phyloP scores from a whole-genome alignment of 1,140 invertebrate species.

The Aphis craccivora region DNA sequence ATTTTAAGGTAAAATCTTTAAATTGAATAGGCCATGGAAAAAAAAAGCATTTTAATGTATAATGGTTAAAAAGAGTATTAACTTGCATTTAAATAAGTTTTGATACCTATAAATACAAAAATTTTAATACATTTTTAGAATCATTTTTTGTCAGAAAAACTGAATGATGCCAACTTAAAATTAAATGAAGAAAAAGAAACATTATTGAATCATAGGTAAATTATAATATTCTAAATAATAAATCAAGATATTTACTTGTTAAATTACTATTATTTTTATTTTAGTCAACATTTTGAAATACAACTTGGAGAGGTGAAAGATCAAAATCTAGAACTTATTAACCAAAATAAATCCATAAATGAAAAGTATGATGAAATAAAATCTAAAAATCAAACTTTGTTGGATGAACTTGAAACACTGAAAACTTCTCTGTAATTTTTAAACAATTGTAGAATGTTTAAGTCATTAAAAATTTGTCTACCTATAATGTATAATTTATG shows the following conservation, averaged over 20 bases:
- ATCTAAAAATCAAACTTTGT: slow-evolving; percentile 2
- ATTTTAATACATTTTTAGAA: slow-evolving; percentile 2
- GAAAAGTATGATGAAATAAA: not conserved
- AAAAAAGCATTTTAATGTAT: not conserved
- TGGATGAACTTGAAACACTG: not conserved
- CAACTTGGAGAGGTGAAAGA: not conserved
- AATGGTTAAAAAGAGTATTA: not conserved
- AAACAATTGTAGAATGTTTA: not conserved
- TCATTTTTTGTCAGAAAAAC: not conserved
- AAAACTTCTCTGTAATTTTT: slow-evolving; percentile 30
- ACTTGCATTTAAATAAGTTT: not conserved
- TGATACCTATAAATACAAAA: not conserved
- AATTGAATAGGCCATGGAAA: not conserved
- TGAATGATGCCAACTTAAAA: not conserved
- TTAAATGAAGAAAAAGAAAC: slow-evolving; percentile 49
- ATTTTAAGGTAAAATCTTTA: not conserved
- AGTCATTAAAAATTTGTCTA: not conserved
- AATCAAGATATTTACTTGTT: not conserved
- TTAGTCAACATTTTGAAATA: slow-evolving; percentile 30
- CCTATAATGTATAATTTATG: slow-evolving; percentile 1
- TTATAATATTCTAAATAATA: not conserved
- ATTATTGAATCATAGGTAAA: not conserved
- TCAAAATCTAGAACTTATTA: not conserved
- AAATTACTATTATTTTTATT: slow-evolving; percentile 33
- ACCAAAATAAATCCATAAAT: slow-evolving; percentile 18